Base-by-base conservation (phyloP, 2,113 vertebrate genomes). In the Serinus canaria region DNA sequence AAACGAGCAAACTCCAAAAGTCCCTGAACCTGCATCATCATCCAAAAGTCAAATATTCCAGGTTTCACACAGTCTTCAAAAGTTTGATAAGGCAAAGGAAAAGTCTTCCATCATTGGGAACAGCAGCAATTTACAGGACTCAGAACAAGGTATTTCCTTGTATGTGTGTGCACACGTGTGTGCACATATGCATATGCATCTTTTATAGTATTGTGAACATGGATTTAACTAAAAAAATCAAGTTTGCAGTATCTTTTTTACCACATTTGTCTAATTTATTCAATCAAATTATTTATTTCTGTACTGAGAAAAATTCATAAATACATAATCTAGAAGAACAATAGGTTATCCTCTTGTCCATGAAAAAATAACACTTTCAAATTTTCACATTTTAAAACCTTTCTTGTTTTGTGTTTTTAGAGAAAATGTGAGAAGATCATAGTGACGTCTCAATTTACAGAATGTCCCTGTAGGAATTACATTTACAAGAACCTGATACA, bases 61-160 rank as follows among this genome's bases (percentile, higher is more conserved):
- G 69, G 76, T 66, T 69, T 90, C 93, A 95, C 80, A 94, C 95
- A 96, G 95, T 96, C 73, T 95, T 96, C 96, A 94, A 37, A 69
- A 89, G 97, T 97, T 95, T 89, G 75, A 96, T 99, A 99, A 99
- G 99, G 98, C 99, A 99, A 98, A 99, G 99, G 98, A 98, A 99
- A 98, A 85, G 91, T 96, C 93, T 91, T 87, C 80, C 88, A 55
- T 89, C 95, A 49, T 37, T 72, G 39, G 85, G 96, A 97, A 97
- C 95, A 98, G 98, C 98, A 98, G 98, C 98, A 98, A 97, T 95
- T 96, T 90, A 85, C 92, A 97, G 89, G 97, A 97, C 77, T 96
- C 58, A 19, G 93, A 96, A 94, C 86, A 91, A 94, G 18, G 69
- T 88, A 73, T 88, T 97, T 86, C 86, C 90, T 84, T 52, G 44